Base-by-base conservation (phyloP, 1,140 invertebrate species). In the Plectrocnemia conspersa region DNA sequence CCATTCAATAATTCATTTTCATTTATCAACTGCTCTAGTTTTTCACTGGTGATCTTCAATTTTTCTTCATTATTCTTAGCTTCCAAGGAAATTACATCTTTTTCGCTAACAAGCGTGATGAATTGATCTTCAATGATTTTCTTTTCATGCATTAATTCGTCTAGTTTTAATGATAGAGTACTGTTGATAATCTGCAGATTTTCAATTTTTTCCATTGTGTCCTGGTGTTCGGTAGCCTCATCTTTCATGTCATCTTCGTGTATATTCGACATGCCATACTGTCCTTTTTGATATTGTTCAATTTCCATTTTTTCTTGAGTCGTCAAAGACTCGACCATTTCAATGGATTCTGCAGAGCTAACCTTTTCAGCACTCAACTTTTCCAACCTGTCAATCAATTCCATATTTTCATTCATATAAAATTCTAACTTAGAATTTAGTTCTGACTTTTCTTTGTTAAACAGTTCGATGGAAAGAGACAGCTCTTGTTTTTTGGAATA, bases 121-220 rank as follows among this genome's bases (percentile, higher is more conserved):
- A 62, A 56, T 36, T 65, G 50, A 25, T 61, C 52, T 45, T 65
- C 54, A n/a, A 67, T 47, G 4, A 32, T 63, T 41, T 56, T 52
- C 63, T 56, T 63, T 56, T 66, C 63, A 15, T 21, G 53, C 23
- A 63, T 54, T 4, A 68, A 58, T 45, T 64, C 49, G 24, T 66
- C 63, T 23, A 72, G 33, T 42, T 56, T 67, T 0, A 2, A 55
- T 36, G 58, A 61, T 23, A 67, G 52, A 38, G 54, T 54, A 52
- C 61, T 70, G 47, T 85, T 85, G 65, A 86, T 83, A 11, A 74
- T 63, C 4, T 74, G 79, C 16, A 86, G 66, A 46, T 74, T 73
- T 62, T 81, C 82, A 68, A 87, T 78, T 65, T 83, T 84, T 50
- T 81, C 82, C 63, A 85, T 74, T 4, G 86, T 76, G 65, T 86